Percentiles rank a stretch among this genome's conserved stretches.
phyloP scores from a whole-genome alignment of 2,113 vertebrate genomes.

The Hypocryptadius cinnamomeus region DNA sequence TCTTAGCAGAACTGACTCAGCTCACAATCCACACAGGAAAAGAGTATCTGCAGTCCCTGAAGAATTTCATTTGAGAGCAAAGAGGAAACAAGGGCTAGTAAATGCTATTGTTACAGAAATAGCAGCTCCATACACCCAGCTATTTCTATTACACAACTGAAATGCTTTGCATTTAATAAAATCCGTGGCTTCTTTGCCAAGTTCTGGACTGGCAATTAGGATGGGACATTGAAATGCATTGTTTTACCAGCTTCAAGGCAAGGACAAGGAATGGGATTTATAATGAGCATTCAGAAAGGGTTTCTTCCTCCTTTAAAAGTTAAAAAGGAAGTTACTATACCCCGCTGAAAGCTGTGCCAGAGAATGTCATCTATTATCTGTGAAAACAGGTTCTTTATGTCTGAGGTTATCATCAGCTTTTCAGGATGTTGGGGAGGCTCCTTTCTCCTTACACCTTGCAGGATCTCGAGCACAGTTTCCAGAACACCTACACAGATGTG shows the following conservation, averaged over 20 bases:
- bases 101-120: slow-evolving; percentile 48
- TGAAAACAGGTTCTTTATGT: not conserved
- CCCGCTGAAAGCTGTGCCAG: not conserved
- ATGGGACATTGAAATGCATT: not conserved
- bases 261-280: not conserved
- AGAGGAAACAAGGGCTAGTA: slow-evolving; percentile 32
- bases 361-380: not conserved
- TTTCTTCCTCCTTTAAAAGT: not conserved
- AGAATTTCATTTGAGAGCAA: slow-evolving; percentile 1
- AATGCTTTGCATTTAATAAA: not conserved
- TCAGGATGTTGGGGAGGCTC: not conserved
- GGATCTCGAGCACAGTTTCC: not conserved
- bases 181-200: not conserved
- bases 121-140: slow-evolving; percentile 35
- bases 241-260: slow-evolving; percentile 1
- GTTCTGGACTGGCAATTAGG: not conserved
- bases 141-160: not conserved
- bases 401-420: not conserved
- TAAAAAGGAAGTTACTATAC: not conserved
- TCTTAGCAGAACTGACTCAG: not conserved
- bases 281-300: not conserved
- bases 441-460: not conserved
- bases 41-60: not conserved
- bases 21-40: not conserved
- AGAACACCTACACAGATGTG: not conserved